Base-by-base conservation (phyloP, 2,888 invertebrate species). In the Penaeus monodon region DNA sequence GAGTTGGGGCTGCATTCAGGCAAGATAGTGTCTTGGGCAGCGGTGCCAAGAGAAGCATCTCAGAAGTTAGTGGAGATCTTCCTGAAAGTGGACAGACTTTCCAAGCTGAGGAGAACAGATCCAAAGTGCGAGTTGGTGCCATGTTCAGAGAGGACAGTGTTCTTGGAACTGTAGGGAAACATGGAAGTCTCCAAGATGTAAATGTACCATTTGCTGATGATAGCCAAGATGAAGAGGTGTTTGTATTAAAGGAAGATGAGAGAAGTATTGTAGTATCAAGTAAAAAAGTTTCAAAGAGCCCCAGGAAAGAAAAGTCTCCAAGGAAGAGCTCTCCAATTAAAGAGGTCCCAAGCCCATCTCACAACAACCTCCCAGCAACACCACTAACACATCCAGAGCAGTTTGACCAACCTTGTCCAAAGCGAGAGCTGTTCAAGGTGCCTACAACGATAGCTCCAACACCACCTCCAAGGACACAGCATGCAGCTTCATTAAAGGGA, bases 331-430 rank as follows among this genome's bases (percentile, higher is more conserved):
- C 57, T 57, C 57, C 57, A 57, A 68, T 24, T 73, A 44, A 66
- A 33, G 85, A 70, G 57, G n/a, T 57, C 14, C 38, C 78, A 76
- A 85, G 85, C 64, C 85, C 85, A 29, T 66, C 79, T 33, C 68
- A 64, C 6, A 57, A 63, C 27, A 87, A 87, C 64, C 88, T 89
- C 22, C 89, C 89, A 22, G 89, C 89, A 27, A 89, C 89, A 27
- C 89, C 89, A 7, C 81, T 89, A 24, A 89, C 89, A 27, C 89
- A 89, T 73, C 89, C 89, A 24, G 88, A 89, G 68, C 81, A 87
- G 57, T 89, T 89, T 74, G 10, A n/a, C 27, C 85, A 27, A 8
- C 29, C 57, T 57, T n/a, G 49, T 17, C 77, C 57, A 20, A 83
- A 77, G 38, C 65, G 68, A 68, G 82, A 83, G 44, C 22, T 86